Evolutionary conservation across 2,888 invertebrate species (phyloP).

Genomic region (Sinotaia quadrata): DNA sequence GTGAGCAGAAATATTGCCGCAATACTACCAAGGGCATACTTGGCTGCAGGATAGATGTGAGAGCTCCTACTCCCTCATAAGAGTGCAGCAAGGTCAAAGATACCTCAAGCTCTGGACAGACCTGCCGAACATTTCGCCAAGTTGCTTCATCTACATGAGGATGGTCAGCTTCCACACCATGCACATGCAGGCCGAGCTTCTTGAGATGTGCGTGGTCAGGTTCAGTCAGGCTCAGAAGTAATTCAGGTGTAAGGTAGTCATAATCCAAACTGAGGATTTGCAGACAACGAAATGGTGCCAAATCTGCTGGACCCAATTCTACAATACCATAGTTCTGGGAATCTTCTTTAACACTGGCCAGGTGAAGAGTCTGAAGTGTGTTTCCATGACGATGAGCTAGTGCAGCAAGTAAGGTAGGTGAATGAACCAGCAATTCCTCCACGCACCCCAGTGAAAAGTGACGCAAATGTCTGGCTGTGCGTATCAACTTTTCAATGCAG

Average conservation of each 20-base stretch:
- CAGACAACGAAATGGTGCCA: conserved; percentile 77
- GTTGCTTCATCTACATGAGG: conserved; percentile 78
- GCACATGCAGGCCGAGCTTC: conserved; percentile 80
- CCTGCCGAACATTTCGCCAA: conserved; percentile 77
- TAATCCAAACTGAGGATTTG: conserved; percentile 76
- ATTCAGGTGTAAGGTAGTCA: conserved; percentile 66
- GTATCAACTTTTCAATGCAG: conserved; percentile 63
- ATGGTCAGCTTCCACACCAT: conserved; percentile 79
- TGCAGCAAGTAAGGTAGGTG: conserved; percentile 72
- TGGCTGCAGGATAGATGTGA: conserved; percentile 79
- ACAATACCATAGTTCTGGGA: conserved; percentile 79
- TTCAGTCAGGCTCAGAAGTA: conserved; percentile 58
- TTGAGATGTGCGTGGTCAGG: conserved; percentile 52
- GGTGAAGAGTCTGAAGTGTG: conserved; percentile 78
- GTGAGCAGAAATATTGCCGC: conserved; percentile 82
- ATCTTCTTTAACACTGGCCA: conserved; percentile 83
- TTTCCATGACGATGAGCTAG: conserved; percentile 75
- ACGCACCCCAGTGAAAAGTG: conserved; percentile 76
- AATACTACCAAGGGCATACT: conserved; percentile 83
- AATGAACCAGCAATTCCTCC: conserved; percentile 75
- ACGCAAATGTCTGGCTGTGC: conserved; percentile 73
- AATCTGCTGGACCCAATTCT: conserved; percentile 76
- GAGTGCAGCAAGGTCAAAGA: conserved; percentile 80
- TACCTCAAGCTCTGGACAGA: conserved; percentile 76
- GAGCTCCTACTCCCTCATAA: conserved; percentile 76